A percentile compares a stretch with the other conserved stretches of the same genome.
These are phyloP conservation scores for Pseudomyrmex cubaensis DNA, from an alignment of 1,140 invertebrate genomes.

Conservation along the genomic window DNA sequence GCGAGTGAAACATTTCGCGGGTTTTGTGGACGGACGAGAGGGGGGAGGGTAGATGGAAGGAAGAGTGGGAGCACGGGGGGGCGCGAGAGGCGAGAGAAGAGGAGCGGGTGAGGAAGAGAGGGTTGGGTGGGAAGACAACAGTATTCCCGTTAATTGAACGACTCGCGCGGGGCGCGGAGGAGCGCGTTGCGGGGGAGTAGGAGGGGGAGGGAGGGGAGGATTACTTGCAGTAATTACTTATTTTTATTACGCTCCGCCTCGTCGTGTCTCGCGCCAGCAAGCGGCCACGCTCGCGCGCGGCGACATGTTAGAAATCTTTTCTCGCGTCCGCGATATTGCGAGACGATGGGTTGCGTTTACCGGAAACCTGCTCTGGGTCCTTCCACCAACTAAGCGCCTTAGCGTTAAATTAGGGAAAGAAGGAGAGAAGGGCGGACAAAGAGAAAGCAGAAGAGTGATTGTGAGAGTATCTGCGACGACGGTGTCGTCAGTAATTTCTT, in stretches of 20 bases:
- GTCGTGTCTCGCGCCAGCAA: conserved; percentile 61
- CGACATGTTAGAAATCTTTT: conserved; percentile 59
- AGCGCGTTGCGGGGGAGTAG: conserved; percentile 69
- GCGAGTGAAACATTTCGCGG: conserved; percentile 84
- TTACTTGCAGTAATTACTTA: conserved; percentile 85
- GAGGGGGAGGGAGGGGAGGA: conserved; percentile 72
- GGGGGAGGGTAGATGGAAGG: conserved; percentile 22
- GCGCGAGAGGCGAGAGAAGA: conserved; percentile 54
- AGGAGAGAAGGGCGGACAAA: background rate
- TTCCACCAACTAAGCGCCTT: conserved; percentile 41
- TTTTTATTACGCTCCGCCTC: conserved; percentile 84
- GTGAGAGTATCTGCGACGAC: background rate
- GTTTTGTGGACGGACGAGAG: conserved; percentile 77
- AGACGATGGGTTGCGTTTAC: conserved; percentile 28
- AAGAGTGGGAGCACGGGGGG: conserved; percentile 49
- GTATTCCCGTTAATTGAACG: conserved; percentile 85
- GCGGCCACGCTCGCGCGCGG: conserved; percentile 28
- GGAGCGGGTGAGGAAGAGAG: conserved; percentile 61
- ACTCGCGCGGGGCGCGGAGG: conserved; percentile 76
- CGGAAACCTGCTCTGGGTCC: conserved; percentile 42
- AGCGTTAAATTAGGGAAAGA: conserved; percentile 44
- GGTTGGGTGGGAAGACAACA: conserved; percentile 80
- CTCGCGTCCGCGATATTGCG: conserved; percentile 48
- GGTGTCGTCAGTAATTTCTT: conserved; percentile 17
- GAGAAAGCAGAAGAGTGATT: conserved; percentile 1